Evolutionary conservation across 37 sponge, comb jelly and placozoan species (phyloP), one percentile per base, ranked within the genome.

Genomic region (Oscarella lobularis): DNA sequence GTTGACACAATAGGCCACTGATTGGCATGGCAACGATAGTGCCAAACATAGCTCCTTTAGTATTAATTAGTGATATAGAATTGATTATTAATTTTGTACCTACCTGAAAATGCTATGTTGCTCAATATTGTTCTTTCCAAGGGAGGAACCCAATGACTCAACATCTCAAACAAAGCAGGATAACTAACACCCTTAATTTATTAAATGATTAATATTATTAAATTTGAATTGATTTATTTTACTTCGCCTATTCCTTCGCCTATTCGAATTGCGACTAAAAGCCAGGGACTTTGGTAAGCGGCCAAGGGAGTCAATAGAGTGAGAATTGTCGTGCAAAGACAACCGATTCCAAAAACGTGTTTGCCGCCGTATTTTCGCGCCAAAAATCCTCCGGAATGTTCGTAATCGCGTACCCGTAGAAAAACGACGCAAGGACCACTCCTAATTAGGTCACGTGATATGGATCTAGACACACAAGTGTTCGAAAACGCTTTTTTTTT

Each of bases 101-200:
- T n/a, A n/a, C n/a, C 97, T 75, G 88, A 66, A 38, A 71, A 86
- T 34, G 84, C 74, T 0, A 97, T 74, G 34, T 94, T 79, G 9
- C 81, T 36, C 37, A 97, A 78, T 37, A 38, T 74, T 33, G 86
- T 93, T 36, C 85, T 80, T 55, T 97, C 98, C 35, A 40, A 33
- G 2, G 88, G 88, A 2, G 98, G 98, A 0, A 94, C 94, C 98
- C 98, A 97, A 36, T 78, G 74, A 0, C 88, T 83, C 88, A 88
- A 90, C 30, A 97, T 34, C 0, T 85, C 91, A 67, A 79, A 84
- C 89, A 93, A 87, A 39, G 98, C 84, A 37, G 98, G 98, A 82
- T 86, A 90, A 27, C 91, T 90, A 9, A 95, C 92, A 9, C 95
- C 95, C 95, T 95, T n/a, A n/a, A n/a, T n/a, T n/a, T n/a, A n/a